Evolutionary conservation across 2,888 invertebrate species (phyloP).

Genomic region (Lutraria lutraria): DNA sequence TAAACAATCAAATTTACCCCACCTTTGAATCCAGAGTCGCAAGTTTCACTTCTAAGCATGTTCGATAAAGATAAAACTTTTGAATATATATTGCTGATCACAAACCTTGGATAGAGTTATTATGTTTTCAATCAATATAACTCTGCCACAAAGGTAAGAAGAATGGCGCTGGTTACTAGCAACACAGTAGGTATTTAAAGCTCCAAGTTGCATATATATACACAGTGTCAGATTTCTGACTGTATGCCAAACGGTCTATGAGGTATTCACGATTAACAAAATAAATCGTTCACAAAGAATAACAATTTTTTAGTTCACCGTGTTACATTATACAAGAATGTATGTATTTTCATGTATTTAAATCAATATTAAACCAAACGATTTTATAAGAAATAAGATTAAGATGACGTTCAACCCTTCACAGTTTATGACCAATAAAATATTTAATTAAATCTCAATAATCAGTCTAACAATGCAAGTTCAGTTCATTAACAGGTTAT

Average conservation of each 20-base stretch:
- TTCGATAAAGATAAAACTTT: background rate
- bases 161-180: constrained; percentile 10
- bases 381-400: background rate
- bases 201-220: background rate
- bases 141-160: background rate
- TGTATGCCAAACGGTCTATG: background rate
- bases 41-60: constrained; percentile 59
- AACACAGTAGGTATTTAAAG: background rate
- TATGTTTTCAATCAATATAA: background rate
- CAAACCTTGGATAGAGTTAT: background rate
- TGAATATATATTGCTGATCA: background rate
- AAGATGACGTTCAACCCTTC: background rate
- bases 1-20: background rate
- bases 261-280: background rate
- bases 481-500: constrained; percentile 3
- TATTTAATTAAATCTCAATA: background rate
- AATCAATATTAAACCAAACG: background rate
- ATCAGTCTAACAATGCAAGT: background rate
- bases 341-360: no score
- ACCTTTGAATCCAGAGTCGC: constrained; percentile 64
- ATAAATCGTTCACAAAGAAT: background rate
- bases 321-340: no score
- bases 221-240: background rate
- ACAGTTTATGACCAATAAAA: background rate
- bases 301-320: background rate